Evolutionary conservation across 2,888 invertebrate genomes (phyloP).

Genomic region (Callimorpha dominula): DNA sequence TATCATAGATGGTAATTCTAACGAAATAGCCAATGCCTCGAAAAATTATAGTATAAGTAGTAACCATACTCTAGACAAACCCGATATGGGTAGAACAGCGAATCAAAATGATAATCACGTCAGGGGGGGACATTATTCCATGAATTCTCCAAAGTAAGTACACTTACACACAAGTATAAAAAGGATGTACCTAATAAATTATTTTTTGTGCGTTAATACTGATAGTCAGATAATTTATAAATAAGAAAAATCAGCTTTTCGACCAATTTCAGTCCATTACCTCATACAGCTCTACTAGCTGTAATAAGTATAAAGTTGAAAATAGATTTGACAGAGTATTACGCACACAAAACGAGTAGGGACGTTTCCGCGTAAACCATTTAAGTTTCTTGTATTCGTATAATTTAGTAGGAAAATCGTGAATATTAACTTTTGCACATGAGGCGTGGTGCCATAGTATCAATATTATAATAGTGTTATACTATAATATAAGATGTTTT

Average conservation of each 20-base stretch:
- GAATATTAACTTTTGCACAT: constrained; percentile 45
- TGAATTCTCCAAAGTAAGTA: constrained; percentile 60
- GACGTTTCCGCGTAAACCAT: constrained; percentile 33
- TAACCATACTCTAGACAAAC: constrained; percentile 45
- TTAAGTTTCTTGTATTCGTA: constrained; percentile 39
- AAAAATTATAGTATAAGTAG: constrained; percentile 47
- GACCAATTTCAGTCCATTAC: constrained; percentile 31
- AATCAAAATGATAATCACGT: constrained; percentile 45
- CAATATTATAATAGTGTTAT: constrained; percentile 17
- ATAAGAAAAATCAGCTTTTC: background rate
- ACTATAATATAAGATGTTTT: constrained; percentile 55
- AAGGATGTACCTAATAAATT: background rate
- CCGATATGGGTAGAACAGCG: constrained; percentile 42
- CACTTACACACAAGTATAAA: background rate
- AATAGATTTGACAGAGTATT: constrained; percentile 70
- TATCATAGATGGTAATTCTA: constrained; percentile 75
- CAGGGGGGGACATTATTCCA: constrained; percentile 47
- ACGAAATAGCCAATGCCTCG: constrained; percentile 68
- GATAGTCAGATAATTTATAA: background rate
- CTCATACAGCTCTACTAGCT: constrained; percentile 28
- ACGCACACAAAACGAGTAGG: constrained; percentile 58
- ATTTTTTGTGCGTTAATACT: too few relatives aligned
- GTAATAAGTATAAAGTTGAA: constrained; percentile 52
- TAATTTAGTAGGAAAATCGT: constrained; percentile 48
- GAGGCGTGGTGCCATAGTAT: constrained; percentile 41